Base-by-base conservation (phyloP, 1,140 invertebrate species). In the Stenopsyche tienmushanensis region DNA sequence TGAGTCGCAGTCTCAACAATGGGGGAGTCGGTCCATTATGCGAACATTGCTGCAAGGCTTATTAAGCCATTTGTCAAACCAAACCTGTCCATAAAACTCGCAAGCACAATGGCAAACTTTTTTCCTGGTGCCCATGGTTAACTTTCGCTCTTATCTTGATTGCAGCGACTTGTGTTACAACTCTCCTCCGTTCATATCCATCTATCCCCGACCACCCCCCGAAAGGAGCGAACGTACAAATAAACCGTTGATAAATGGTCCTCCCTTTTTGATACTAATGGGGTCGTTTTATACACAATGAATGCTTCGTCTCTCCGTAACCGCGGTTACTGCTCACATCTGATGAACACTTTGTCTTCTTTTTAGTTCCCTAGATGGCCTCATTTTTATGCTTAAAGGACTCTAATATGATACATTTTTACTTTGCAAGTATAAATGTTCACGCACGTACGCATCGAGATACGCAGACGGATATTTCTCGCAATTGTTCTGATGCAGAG, bases 31-130 rank as follows among this genome's bases (percentile, higher is more conserved):
- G n/a, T n/a, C n/a, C n/a, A n/a, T n/a, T n/a, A n/a, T n/a, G n/a
- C n/a, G n/a, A n/a, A n/a, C n/a, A n/a, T n/a, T n/a, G n/a, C n/a
- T n/a, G n/a, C n/a, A n/a, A n/a, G n/a, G n/a, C n/a, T n/a, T 60
- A 64, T 68, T 68, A 65, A 62, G 57, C 62, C 62, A 65, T 68
- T 68, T 64, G 66, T 68, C 66, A 68, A 68, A 68, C 29, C 34
- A 54, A 62, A 59, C n/a, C 65, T 67, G 65, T 62, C 59, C 58
- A 67, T 62, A 39, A 63, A 62, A 45, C 45, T 52, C 17, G 25
- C 17, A 29, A 55, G 26, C 50, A 60, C 65, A 60, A 60, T 66
- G 57, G 47, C 29, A 44, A 17, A 58, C 18, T 60, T 67, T 67
- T 67, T 67, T 58, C 58, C 21, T 15, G n/a, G n/a, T n/a, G n/a